These are phyloP conservation scores for Caranx ignobilis DNA, from an alignment of 2,113 vertebrate genomes.

Conservation along the genomic window DNA sequence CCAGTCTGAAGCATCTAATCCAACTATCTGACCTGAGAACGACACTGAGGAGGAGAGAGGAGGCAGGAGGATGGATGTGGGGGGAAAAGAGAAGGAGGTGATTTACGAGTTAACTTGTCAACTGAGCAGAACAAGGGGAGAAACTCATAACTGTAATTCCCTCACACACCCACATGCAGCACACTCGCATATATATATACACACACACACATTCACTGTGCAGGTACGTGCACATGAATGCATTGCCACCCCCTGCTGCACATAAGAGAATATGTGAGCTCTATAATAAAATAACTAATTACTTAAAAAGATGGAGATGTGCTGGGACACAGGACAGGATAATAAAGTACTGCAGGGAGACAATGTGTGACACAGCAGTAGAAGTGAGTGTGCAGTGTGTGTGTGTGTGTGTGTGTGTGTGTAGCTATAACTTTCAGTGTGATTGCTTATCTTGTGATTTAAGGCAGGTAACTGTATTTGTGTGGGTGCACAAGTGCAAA, in stretches of 20 bases:
- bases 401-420: slow-evolving; percentile 10
- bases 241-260: slow-evolving; percentile 21
- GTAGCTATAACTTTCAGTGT: neutral
- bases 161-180: slow-evolving; percentile 45
- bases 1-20: slow-evolving; percentile 82
- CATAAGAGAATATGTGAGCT: slow-evolving; percentile 44
- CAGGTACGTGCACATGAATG: slow-evolving; percentile 4
- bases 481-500: neutral
- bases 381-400: neutral
- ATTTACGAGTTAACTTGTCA: slow-evolving; percentile 61
- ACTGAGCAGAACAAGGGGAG: slow-evolving; percentile 54
- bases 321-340: slow-evolving; percentile 31
- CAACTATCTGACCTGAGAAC: slow-evolving; percentile 70
- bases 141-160: slow-evolving; percentile 62
- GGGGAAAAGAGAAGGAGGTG: slow-evolving; percentile 43
- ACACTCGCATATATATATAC: neutral
- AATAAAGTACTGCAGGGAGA: slow-evolving; percentile 48
- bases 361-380: neutral
- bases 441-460: slow-evolving; percentile 17
- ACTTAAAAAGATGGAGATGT: slow-evolving; percentile 65
- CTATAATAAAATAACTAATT: slow-evolving; percentile 65
- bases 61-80: slow-evolving; percentile 14
- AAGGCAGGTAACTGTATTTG: neutral
- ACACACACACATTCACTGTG: slow-evolving; percentile 1
- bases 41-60: slow-evolving; percentile 26